A percentile compares a stretch with the other conserved stretches of the same genome.
phyloP scores from a whole-genome alignment of 2,113 vertebrate species.

The Crotalus horridus region DNA sequence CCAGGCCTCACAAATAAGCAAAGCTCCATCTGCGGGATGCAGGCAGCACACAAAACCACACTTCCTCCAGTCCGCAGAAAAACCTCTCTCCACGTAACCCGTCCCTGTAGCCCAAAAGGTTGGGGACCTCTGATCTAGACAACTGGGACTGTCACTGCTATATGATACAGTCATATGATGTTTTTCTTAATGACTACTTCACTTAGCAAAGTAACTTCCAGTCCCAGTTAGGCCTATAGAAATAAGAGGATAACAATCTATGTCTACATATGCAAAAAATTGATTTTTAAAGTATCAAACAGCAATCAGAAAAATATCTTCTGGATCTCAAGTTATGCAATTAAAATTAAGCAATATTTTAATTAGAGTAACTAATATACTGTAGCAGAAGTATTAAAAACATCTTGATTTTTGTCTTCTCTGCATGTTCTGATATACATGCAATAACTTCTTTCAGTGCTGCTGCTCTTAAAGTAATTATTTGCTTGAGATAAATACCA shows the following conservation, averaged over 20 bases:
- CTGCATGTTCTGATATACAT: background rate
- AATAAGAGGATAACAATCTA: background rate
- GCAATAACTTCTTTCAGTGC: background rate
- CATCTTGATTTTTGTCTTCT: background rate
- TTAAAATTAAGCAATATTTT: background rate
- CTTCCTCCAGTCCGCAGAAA: no score
- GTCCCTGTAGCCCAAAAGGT: no score
- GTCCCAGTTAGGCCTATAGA: background rate
- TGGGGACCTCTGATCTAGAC: no score
- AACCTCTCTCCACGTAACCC: no score
- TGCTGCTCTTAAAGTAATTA: background rate
- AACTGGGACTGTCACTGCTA: background rate
- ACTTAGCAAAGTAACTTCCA: background rate
- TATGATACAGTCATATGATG: background rate
- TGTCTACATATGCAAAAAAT: background rate
- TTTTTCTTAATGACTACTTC: background rate
- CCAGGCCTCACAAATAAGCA: no score
- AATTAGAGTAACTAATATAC: background rate
- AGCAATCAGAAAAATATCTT: background rate
- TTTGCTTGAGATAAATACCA: background rate
- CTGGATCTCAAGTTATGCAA: background rate
- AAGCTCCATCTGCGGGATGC: no score
- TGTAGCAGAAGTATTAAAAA: background rate
- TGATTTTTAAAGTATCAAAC: background rate
- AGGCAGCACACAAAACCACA: no score